Conservation (phyloP, 2,113 vertebrate species). For the Lanius collurio region DNA sequence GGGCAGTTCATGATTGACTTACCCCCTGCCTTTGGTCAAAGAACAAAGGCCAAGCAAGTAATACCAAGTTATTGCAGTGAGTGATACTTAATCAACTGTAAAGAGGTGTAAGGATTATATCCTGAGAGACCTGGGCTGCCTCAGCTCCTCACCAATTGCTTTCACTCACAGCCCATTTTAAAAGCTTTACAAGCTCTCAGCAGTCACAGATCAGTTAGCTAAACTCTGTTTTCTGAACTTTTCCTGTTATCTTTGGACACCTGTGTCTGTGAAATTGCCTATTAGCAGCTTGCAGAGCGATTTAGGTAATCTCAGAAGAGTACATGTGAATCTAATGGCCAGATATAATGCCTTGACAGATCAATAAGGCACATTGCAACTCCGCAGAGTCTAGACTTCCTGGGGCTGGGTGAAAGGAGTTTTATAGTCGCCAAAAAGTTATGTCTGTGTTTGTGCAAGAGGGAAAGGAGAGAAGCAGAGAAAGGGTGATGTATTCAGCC, state of each 20-base stretch:
- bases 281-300: neutral
- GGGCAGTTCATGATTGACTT: neutral
- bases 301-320: constrained; percentile 38
- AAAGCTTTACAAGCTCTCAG: constrained; percentile 26
- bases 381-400: neutral
- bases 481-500: neutral
- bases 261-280: constrained; percentile 36
- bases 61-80: neutral
- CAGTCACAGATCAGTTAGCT: constrained; percentile 12
- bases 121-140: neutral
- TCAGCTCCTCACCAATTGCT: neutral
- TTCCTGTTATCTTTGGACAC: constrained; percentile 40
- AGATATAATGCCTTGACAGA: neutral
- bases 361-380: constrained; percentile 16
- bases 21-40: neutral
- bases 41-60: constrained; percentile 41
- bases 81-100: neutral
- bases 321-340: neutral
- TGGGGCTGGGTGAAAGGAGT: neutral
- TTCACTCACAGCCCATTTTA: neutral
- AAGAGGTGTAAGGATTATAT: neutral
- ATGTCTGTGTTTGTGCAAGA: neutral
- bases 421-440: neutral
- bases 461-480: neutral
- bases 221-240: constrained; percentile 10